These are phyloP conservation scores for Apis laboriosa DNA, from an alignment of 1,140 invertebrate genomes.

Conservation along the genomic window DNA sequence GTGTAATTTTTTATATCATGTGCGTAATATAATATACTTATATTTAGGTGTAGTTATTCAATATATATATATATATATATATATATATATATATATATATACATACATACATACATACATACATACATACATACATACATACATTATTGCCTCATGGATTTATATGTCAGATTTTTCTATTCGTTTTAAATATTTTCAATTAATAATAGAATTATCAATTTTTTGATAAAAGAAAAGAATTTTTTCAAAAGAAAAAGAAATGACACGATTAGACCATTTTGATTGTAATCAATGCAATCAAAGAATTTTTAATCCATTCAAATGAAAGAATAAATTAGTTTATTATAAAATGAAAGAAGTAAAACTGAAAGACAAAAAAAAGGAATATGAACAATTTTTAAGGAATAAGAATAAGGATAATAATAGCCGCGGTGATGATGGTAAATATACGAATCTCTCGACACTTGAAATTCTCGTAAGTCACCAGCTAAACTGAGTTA, in stretches of 20 bases:
- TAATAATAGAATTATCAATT: too few relatives aligned
- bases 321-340: neutral
- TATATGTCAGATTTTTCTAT: slow-evolving; percentile 2
- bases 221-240: too few relatives aligned
- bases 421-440: neutral
- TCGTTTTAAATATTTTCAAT: too few relatives aligned
- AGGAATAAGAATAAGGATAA: neutral
- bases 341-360: neutral
- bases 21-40: neutral
- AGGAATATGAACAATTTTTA: neutral
- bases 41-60: neutral
- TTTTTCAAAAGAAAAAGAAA: too few relatives aligned
- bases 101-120: too few relatives aligned
- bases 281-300: too few relatives aligned
- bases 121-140: too few relatives aligned
- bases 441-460: neutral
- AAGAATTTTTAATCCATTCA: neutral
- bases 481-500: slow-evolving; percentile 61
- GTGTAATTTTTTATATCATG: slow-evolving; percentile 46
- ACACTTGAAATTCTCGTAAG: slow-evolving; percentile 50
- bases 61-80: neutral
- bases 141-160: neutral
- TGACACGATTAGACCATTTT: too few relatives aligned
- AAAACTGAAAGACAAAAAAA: neutral
- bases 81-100: neutral